Conservation (phyloP, 2,888 invertebrate genomes). For the Temnothorax unifasciatus region DNA sequence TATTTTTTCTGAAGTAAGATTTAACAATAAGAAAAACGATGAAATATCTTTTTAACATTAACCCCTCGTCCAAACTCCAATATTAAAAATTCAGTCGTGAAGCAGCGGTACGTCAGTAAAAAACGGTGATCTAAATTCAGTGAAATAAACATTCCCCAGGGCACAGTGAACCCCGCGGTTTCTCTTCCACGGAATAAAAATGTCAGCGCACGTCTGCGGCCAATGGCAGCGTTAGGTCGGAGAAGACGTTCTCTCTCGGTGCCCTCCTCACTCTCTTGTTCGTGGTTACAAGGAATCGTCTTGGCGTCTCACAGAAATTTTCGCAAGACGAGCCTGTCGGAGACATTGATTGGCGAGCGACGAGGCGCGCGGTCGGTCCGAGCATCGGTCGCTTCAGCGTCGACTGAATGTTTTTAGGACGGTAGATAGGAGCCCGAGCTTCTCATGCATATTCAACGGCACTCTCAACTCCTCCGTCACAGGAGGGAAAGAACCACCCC, state of each 20-base stretch:
- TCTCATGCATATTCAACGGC: conserved; percentile 86
- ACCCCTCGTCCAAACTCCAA: neutral
- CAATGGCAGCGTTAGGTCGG: conserved; percentile 47
- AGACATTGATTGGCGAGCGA: conserved; percentile 85
- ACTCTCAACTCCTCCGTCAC: conserved; percentile 86
- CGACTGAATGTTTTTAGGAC: conserved; percentile 85
- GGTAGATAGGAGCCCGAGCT: conserved; percentile 84
- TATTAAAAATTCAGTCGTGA: conserved; percentile 27
- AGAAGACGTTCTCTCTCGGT: neutral
- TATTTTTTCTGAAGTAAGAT: neutral
- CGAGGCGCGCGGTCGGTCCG: conserved; percentile 75
- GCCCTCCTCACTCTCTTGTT: neutral
- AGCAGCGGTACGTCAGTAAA: conserved; percentile 10
- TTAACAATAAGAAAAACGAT: neutral
- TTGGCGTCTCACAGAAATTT: conserved; percentile 80
- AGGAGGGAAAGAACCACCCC: conserved; percentile 86
- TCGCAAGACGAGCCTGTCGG: conserved; percentile 77
- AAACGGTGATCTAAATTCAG: conserved; percentile 46
- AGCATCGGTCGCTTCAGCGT: conserved; percentile 76
- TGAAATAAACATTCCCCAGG: conserved; percentile 53
- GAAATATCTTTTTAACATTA: neutral
- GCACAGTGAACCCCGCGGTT: conserved; percentile 39
- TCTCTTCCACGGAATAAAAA: conserved; percentile 40
- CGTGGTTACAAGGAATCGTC: conserved; percentile 73
- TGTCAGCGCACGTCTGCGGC: conserved; percentile 55